phyloP scores from a whole-genome alignment of 1,140 invertebrate genomes.

The Pollicipes pollicipes region DNA sequence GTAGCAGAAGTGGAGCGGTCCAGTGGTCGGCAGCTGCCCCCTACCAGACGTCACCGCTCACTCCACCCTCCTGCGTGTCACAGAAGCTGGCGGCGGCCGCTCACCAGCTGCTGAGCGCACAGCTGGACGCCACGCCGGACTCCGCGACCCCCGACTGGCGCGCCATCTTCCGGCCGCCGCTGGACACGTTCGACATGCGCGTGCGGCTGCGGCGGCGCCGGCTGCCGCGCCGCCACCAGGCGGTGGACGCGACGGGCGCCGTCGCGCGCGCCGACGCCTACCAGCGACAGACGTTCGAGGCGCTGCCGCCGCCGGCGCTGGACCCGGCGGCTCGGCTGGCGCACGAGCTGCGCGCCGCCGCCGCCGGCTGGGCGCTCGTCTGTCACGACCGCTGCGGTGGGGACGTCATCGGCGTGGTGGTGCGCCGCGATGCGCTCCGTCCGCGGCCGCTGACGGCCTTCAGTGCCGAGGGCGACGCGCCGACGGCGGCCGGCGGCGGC shows the following conservation, averaged over 20 bases:
- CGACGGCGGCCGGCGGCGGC: background rate
- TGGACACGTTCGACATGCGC: background rate
- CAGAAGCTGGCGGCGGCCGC: background rate
- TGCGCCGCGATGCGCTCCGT: background rate
- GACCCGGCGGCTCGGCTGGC: constrained; percentile 23
- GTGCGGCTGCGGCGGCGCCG: background rate
- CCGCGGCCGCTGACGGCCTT: background rate
- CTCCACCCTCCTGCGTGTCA: too few species aligned
- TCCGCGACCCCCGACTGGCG: background rate
- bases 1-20: too few species aligned
- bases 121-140: background rate
- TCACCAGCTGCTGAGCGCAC: background rate
- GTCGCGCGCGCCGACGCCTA: background rate
- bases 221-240: background rate
- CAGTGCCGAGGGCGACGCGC: background rate
- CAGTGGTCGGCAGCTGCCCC: too few species aligned
- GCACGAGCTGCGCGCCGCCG: background rate
- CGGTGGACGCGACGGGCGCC: background rate
- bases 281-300: background rate
- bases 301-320: background rate
- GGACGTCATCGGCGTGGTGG: background rate
- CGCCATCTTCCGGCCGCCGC: background rate
- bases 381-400: background rate
- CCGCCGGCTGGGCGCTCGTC: background rate
- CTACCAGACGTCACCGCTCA: too few species aligned